phyloP scores from a whole-genome alignment of 2,797 vertebrate genomes.

The Lutjanus argentimaculatus region DNA sequence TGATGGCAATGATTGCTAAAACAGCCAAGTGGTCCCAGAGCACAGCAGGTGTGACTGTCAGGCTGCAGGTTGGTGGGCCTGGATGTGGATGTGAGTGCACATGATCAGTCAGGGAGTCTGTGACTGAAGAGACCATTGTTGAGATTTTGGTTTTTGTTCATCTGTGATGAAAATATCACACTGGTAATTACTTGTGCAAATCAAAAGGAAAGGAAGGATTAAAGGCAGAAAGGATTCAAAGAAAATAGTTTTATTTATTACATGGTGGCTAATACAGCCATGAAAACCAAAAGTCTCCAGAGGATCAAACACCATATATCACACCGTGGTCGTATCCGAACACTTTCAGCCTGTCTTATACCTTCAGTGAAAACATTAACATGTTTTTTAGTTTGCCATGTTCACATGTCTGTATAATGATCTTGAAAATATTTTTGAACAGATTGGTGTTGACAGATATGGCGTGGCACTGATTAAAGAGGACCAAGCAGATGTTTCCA shows the following conservation, averaged over 20 bases:
- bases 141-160: constrained; percentile 11
- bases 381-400: constrained; percentile 7
- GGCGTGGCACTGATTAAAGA: constrained; percentile 44
- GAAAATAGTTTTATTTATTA: constrained; percentile 58
- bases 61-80: constrained; percentile 54
- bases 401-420: constrained; percentile 36
- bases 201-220: constrained; percentile 33
- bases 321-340: constrained; percentile 33
- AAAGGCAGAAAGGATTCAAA: constrained; percentile 50
- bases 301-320: constrained; percentile 56
- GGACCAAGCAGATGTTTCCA: constrained; percentile 62
- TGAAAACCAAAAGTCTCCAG: constrained; percentile 31
- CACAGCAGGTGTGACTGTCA: constrained; percentile 77
- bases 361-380: constrained; percentile 2
- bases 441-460: constrained; percentile 54
- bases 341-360: constrained; percentile 19
- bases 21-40: constrained; percentile 73
- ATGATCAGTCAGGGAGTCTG: constrained; percentile 16
- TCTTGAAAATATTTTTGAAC: constrained; percentile 34
- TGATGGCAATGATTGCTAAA: constrained; percentile 82
- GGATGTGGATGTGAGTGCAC: constrained; percentile 46
- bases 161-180: constrained; percentile 12
- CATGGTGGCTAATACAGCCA: constrained; percentile 19
- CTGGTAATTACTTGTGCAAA: constrained; percentile 30
- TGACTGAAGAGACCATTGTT: constrained; percentile 3